These are phyloP conservation scores for Rhingia campestris DNA, from an alignment of 2,888 invertebrate genomes.

Conservation along the genomic window DNA sequence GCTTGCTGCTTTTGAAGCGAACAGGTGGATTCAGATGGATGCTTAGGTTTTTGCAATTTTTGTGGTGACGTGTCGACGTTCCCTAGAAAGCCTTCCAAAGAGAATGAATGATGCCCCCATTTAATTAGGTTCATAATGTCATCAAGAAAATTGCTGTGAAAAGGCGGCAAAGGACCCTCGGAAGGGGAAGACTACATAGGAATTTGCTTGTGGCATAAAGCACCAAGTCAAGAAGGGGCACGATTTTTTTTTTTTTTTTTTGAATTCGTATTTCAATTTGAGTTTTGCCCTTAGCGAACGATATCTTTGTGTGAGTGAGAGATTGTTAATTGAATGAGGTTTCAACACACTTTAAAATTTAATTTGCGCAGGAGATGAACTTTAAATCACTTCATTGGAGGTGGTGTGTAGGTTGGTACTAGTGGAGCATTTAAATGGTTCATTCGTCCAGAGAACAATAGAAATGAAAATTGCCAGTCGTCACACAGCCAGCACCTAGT, in stretches of 20 bases:
- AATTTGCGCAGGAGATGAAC: slow-evolving; percentile 35
- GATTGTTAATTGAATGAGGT: slow-evolving; percentile 13
- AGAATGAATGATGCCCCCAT: slow-evolving; percentile 63
- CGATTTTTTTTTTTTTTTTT: slow-evolving; percentile 7
- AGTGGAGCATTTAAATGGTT: slow-evolving; percentile 48
- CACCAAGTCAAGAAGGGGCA: slow-evolving; percentile 16
- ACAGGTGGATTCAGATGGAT: slow-evolving; percentile 62
- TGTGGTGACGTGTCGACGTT: slow-evolving; percentile 41
- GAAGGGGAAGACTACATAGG: slow-evolving; percentile 1
- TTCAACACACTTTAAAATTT: slow-evolving; percentile 38
- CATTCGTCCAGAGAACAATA: slow-evolving; percentile 26
- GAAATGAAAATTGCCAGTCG: slow-evolving; percentile 38
- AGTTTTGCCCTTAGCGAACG: not conserved
- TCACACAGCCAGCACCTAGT: not conserved
- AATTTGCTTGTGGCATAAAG: slow-evolving; percentile 8
- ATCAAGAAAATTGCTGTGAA: slow-evolving; percentile 38
- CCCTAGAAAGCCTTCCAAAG: slow-evolving; percentile 30
- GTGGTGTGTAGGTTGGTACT: slow-evolving; percentile 30
- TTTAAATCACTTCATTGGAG: slow-evolving; percentile 33
- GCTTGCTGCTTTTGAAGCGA: slow-evolving; percentile 22
- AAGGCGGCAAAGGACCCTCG: not conserved
- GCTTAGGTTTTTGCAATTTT: slow-evolving; percentile 60
- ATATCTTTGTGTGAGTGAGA: not conserved
- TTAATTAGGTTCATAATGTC: slow-evolving; percentile 70
- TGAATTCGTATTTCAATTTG: slow-evolving; percentile 5